A percentile compares a stretch with the other conserved stretches of the same genome.
These are phyloP conservation scores for Hoplodrina ambigua DNA, from an alignment of 2,888 invertebrate species.

Conservation along the genomic window DNA sequence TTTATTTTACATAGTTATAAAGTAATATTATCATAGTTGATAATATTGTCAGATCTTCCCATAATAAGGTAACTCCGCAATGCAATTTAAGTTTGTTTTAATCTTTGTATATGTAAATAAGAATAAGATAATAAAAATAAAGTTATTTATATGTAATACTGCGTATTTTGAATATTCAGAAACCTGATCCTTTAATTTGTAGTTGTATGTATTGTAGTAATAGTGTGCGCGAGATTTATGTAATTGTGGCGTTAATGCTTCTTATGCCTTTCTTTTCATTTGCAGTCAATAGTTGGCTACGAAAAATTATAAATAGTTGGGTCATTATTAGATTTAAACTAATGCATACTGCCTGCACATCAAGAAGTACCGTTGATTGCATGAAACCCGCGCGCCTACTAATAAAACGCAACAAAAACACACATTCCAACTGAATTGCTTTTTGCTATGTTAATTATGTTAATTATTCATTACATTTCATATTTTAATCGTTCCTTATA, in stretches of 20 bases:
- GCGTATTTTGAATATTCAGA: conserved; percentile 69
- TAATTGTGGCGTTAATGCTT: conserved; percentile 28
- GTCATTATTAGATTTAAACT: conserved; percentile 1
- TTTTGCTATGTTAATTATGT: conserved; percentile 73
- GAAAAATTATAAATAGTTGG: background rate
- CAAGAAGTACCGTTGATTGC: conserved; percentile 18
- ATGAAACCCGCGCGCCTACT: conserved; percentile 38
- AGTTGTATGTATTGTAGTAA: conserved; percentile 39
- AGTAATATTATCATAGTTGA: conserved; percentile 23
- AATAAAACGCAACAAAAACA: conserved; percentile 37
- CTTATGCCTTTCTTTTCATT: conserved; percentile 17
- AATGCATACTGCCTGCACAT: conserved; percentile 6
- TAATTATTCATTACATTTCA: conserved; percentile 58
- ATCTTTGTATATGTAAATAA: conserved; percentile 63
- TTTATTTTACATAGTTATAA: conserved; percentile 32
- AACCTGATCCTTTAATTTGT: conserved; percentile 51
- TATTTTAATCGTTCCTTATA: conserved; percentile 42
- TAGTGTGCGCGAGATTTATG: conserved; percentile 38
- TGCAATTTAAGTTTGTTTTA: conserved; percentile 54
- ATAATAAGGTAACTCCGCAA: conserved; percentile 48
- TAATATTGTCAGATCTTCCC: conserved; percentile 56
- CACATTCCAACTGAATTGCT: conserved; percentile 58
- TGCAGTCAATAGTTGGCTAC: background rate
- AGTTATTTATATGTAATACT: conserved; percentile 63
- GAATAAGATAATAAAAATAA: conserved; percentile 62